Conservation (phyloP, 2,113 vertebrate genomes). For the Chlamydotis undulata region DNA sequence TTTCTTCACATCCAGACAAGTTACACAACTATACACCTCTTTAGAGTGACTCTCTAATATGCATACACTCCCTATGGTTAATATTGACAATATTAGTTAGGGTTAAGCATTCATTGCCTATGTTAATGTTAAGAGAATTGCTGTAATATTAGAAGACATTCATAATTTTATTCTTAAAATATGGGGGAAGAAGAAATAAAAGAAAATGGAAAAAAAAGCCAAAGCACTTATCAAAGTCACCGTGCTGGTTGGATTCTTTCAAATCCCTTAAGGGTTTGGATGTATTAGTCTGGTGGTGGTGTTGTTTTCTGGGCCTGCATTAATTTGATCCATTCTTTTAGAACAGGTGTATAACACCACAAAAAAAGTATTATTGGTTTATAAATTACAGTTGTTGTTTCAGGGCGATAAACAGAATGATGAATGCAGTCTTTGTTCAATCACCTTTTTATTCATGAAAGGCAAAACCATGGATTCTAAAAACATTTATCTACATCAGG, state of each 20-base stretch:
- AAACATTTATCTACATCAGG: constrained; percentile 81
- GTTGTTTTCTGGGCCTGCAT: constrained; percentile 55
- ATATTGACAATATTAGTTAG: background rate
- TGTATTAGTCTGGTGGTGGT: constrained; percentile 56
- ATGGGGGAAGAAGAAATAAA: rapidly evolving
- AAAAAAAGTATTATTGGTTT: constrained; percentile 79
- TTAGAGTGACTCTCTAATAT: background rate
- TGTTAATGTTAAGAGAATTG: constrained; percentile 1
- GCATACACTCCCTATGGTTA: background rate
- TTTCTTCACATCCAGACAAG: background rate
- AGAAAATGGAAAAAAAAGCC: background rate
- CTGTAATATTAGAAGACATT: background rate
- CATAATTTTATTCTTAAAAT: constrained; percentile 23
- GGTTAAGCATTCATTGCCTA: background rate
- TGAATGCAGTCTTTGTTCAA: constrained; percentile 79
- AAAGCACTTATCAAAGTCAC: constrained; percentile 36
- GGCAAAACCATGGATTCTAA: constrained; percentile 72
- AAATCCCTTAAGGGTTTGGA: constrained; percentile 60
- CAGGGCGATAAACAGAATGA: constrained; percentile 79
- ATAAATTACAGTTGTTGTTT: constrained; percentile 83
- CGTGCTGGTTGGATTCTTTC: constrained; percentile 42
- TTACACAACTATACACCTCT: rapidly evolving
- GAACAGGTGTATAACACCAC: constrained; percentile 74
- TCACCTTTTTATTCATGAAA: constrained; percentile 84
- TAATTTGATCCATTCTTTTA: constrained; percentile 78